phyloP scores from a whole-genome alignment of 2,888 invertebrate genomes.

The Drosophila rubida region DNA sequence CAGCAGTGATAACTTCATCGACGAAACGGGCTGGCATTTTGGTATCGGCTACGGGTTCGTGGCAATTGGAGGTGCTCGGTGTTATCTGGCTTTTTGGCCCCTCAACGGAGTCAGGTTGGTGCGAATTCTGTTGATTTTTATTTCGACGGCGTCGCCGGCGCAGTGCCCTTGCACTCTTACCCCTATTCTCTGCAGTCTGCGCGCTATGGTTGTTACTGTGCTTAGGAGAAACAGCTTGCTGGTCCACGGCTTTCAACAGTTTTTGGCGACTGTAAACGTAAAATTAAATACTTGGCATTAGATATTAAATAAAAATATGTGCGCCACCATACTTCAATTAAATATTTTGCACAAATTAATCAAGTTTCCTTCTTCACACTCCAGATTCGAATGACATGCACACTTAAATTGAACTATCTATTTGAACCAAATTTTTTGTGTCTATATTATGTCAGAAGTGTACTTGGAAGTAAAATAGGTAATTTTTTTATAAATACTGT shows the following conservation, averaged over 20 bases:
- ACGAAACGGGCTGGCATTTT: slow-evolving; percentile 90
- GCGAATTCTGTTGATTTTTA: slow-evolving; percentile 71
- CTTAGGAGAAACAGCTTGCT: slow-evolving; percentile 69
- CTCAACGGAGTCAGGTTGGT: slow-evolving; percentile 67
- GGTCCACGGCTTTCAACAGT: slow-evolving; percentile 74
- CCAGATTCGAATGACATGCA: not conserved
- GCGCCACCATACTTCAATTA: too few species aligned
- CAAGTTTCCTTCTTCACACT: not conserved
- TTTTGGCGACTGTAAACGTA: slow-evolving; percentile 47
- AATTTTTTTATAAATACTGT: too few species aligned
- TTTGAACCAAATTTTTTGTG: too few species aligned
- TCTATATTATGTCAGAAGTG: too few species aligned
- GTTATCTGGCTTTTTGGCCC: slow-evolving; percentile 60
- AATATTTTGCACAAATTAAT: not conserved
- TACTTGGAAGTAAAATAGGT: too few species aligned
- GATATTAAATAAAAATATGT: not conserved
- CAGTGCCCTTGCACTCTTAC: slow-evolving; percentile 75
- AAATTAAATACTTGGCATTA: not conserved
- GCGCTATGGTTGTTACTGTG: slow-evolving; percentile 53
- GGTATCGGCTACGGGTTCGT: slow-evolving; percentile 38
- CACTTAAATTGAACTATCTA: too few species aligned
- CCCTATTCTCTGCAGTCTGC: slow-evolving; percentile 65
- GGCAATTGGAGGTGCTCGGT: slow-evolving; percentile 59
- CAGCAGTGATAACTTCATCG: slow-evolving; percentile 85
- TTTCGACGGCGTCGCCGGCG: slow-evolving; percentile 82